Percentiles rank a stretch among this genome's conserved stretches.
Conservation (phyloP, 2,888 invertebrate genomes). For the Heteromyza rotundicornis region DNA sequence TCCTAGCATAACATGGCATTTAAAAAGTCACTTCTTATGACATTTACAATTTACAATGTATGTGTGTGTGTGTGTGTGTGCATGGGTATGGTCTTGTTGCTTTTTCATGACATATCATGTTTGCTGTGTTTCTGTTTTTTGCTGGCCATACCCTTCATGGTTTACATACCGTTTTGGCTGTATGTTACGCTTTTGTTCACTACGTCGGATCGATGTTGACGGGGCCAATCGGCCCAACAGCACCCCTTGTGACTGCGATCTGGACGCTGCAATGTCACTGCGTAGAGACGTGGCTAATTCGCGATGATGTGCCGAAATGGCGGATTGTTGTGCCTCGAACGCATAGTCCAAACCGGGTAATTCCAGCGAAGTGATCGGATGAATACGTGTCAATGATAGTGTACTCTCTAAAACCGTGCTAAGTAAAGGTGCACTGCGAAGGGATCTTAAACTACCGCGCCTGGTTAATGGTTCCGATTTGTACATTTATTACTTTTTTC, state of each 20-base stretch:
- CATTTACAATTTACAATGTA: constrained; percentile 3
- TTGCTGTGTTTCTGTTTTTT: background rate
- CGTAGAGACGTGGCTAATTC: constrained; percentile 54
- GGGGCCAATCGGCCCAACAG: constrained; percentile 52
- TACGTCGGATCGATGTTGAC: constrained; percentile 49
- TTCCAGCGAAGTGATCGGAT: constrained; percentile 62
- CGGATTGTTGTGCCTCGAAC: constrained; percentile 54
- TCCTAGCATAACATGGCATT: constrained; percentile 16
- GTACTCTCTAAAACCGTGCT: constrained; percentile 63
- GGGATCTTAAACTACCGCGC: constrained; percentile 63
- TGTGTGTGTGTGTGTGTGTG: background rate
- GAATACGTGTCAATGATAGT: constrained; percentile 62
- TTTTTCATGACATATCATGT: constrained; percentile 12
- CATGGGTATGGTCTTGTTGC: background rate
- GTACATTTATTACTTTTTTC: constrained; percentile 56
- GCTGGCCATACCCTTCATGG: background rate
- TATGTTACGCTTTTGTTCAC: constrained; percentile 55
- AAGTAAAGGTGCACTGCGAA: constrained; percentile 62
- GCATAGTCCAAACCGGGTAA: constrained; percentile 61
- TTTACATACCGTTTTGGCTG: constrained; percentile 61
- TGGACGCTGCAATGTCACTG: constrained; percentile 50
- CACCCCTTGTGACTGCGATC: constrained; percentile 45
- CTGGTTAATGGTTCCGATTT: constrained; percentile 59
- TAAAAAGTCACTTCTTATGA: constrained; percentile 16
- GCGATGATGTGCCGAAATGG: constrained; percentile 44